Evolutionary conservation across 2,113 vertebrate species (phyloP), one percentile per base, ranked within the genome.

Genomic region (Cololabis saira): DNA sequence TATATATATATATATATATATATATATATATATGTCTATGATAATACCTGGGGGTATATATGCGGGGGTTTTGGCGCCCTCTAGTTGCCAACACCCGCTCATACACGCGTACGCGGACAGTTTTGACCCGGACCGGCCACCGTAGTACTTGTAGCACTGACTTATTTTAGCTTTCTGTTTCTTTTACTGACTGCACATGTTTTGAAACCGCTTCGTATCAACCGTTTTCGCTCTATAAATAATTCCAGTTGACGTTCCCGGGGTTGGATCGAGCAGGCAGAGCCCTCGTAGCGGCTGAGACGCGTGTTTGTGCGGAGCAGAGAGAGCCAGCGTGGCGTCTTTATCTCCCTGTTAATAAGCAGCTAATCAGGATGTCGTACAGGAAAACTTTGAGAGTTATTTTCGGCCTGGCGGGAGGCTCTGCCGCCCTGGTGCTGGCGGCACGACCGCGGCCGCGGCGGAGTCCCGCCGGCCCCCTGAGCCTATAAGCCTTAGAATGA

Each of bases 331-430:
- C n/a, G n/a, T n/a, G n/a, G n/a, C n/a, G n/a, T n/a, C n/a, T n/a
- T n/a, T n/a, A n/a, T n/a, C n/a, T n/a, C n/a, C 82, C 87, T 83
- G 76, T 82, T 74, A 74, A 82, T 77, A 79, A 84, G 60, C 68
- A 41, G 55, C 42, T 13, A 17, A 1, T 16, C 17, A 63, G 51
- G 15, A 98, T 98, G 97, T 94, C 93, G 41, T 94, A 93, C 75
- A 91, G 96, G 63, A 93, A 89, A 66, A 93, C 89, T 9, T 24
- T 95, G 3, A 91, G 90, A 76, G 82, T 95, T n/a, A 75, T 92
- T 17, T 96, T 92, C 21, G 95, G 95, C 24, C 41, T 97, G 49
- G 95, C 95, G 0, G 95, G 95, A 0, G 95, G 95, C 22, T 96
- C 95, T 0, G 93, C 92, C 1, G 91, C 84, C 8, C 4, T 94